Base-by-base conservation (phyloP, 1,140 invertebrate genomes). In the Steinernema khuongi region DNA sequence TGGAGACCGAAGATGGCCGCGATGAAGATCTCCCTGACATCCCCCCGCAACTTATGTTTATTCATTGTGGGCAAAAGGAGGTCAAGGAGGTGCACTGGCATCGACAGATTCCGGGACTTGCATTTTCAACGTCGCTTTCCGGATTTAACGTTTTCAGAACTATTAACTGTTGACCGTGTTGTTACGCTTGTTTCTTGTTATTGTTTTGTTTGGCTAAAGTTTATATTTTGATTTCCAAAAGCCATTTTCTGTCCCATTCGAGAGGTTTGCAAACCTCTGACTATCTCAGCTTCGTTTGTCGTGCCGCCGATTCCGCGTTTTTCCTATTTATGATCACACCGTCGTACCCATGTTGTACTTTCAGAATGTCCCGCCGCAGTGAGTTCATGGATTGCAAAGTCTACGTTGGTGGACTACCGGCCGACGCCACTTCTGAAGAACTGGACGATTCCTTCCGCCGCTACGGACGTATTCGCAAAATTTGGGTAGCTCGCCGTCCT, bases 21-120 rank as follows among this genome's bases (percentile, higher is more conserved):
- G 77, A 77, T 43, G 68, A 71, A 71, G 73, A 71, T 67, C 31
- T 79, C 17, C 89, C 90, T 74, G 85, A 90, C 72, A 89, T 99
- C 32, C 96, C 96, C 36, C 92, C 94, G 0, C 96, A 99, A 86
- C 86, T 99, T 1, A 87, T 99, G 44, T 99, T 99, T 85, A 94
- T 99, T 79, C 97, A 99, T 87, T 93, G 96, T 89, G 97, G 97
- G 68, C 96, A 99, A 86, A 92, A 91, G 70, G 94, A 98, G 81
- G 68, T 99, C 29, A 99, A 99, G 87, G 97, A 99, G 88, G 86
- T 98, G 18, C 97, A 99, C 85, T 99, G 96, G 96, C 97, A 99
- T 88, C 90, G 91, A 29, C 96, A 99, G 82, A 84, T 97, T 77
- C 91, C 95, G 14, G 95, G 96, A 17, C 90, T 94, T 1, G 88